Conservation (phyloP, 2,888 invertebrate genomes). For the Trichogramma dendrolimi region DNA sequence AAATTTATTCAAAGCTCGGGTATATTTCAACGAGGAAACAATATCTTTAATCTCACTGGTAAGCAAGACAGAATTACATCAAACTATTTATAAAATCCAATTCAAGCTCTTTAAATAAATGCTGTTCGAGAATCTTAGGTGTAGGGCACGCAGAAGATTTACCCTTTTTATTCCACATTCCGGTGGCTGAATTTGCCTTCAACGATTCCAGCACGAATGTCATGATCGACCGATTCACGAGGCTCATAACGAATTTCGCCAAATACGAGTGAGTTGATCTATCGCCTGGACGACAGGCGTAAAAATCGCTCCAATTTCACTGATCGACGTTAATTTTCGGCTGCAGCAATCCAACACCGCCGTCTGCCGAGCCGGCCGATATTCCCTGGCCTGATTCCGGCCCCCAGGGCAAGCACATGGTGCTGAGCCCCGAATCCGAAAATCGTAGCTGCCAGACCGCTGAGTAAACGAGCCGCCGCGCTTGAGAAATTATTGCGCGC, state of each 20-base stretch:
- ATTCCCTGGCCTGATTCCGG: too few relatives aligned
- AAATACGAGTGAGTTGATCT: slow-evolving; percentile 14
- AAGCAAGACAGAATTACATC: background rate
- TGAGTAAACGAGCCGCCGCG: too few relatives aligned
- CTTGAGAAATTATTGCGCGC: too few relatives aligned
- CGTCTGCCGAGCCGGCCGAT: too few relatives aligned
- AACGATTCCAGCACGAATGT: background rate
- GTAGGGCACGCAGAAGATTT: slow-evolving; percentile 19
- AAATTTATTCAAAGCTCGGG: background rate
- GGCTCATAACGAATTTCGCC: slow-evolving; percentile 17
- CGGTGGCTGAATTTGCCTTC: background rate
- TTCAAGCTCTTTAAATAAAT: background rate
- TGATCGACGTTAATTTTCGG: too few relatives aligned
- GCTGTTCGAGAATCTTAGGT: slow-evolving; percentile 1
- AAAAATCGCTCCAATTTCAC: too few relatives aligned
- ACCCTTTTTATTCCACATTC: slow-evolving; percentile 7
- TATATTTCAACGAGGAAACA: background rate
- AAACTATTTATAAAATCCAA: background rate
- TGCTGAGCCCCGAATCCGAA: too few relatives aligned
- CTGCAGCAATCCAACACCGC: too few relatives aligned
- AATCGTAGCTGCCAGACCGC: too few relatives aligned
- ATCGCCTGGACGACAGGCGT: too few relatives aligned
- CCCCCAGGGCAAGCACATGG: too few relatives aligned
- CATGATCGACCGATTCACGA: background rate
- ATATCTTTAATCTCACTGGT: background rate